These are phyloP conservation scores for Gymnoscelis rufifasciata DNA, from an alignment of 2,888 invertebrate species.

Conservation along the genomic window DNA sequence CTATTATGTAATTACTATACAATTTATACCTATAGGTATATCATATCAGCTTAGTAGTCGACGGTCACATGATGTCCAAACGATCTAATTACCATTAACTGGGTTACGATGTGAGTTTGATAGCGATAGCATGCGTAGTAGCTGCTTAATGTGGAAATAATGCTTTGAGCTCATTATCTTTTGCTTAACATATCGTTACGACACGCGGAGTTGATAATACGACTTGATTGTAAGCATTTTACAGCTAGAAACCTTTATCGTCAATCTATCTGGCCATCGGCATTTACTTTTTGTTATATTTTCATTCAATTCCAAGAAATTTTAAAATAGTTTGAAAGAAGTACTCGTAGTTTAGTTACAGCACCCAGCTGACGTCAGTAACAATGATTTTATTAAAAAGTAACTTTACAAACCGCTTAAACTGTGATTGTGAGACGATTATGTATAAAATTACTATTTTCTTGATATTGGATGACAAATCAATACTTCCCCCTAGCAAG, in stretches of 20 bases:
- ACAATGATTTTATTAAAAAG: no score
- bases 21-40: no score
- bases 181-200: slow-evolving; percentile 58
- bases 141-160: slow-evolving; percentile 66
- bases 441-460: no score
- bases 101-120: slow-evolving; percentile 38
- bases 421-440: no score
- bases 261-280: neutral
- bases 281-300: no score
- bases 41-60: slow-evolving; percentile 6
- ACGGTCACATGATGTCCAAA: slow-evolving; percentile 24
- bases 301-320: no score
- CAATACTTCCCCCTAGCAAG: slow-evolving; percentile 8
- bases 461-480: slow-evolving; percentile 1
- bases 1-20: no score
- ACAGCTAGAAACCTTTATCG: neutral
- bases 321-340: no score
- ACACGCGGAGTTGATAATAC: slow-evolving; percentile 38
- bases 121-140: slow-evolving; percentile 38
- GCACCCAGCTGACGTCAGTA: no score
- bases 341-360: no score
- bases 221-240: slow-evolving; percentile 8
- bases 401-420: no score
- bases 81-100: slow-evolving; percentile 44
- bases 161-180: slow-evolving; percentile 64